Conservation (phyloP, 2,888 invertebrate genomes). For the Lasioglossum lativentre region DNA sequence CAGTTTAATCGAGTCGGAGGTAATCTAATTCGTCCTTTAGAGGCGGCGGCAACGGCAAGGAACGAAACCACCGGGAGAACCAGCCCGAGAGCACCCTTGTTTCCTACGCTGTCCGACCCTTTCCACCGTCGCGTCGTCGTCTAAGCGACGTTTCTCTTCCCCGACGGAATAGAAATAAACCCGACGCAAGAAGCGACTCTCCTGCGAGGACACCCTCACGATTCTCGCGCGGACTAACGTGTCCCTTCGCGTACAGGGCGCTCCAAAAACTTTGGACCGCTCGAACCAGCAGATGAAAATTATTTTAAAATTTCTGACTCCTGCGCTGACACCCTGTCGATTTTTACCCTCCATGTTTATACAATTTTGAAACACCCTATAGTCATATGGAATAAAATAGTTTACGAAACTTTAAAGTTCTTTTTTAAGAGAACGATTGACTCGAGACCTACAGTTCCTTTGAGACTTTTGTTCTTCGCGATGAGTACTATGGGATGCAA, state of each 20-base stretch:
- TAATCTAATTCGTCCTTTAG: constrained; percentile 74
- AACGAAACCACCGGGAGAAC: constrained; percentile 71
- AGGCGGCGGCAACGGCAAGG: constrained; percentile 59
- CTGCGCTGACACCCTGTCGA: too few relatives aligned
- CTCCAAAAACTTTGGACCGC: not conserved
- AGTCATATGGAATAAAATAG: too few relatives aligned
- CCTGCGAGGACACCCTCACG: constrained; percentile 37
- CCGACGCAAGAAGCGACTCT: constrained; percentile 45
- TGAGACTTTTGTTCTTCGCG: too few relatives aligned
- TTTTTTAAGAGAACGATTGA: too few relatives aligned
- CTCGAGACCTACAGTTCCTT: too few relatives aligned
- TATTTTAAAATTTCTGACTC: too few relatives aligned
- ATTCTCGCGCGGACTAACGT: constrained; percentile 40
- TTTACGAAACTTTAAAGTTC: too few relatives aligned
- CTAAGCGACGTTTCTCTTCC: constrained; percentile 47
- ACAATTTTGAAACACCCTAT: too few relatives aligned
- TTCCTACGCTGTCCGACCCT: constrained; percentile 40
- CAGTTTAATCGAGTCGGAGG: constrained; percentile 73
- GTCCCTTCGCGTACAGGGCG: constrained; percentile 41
- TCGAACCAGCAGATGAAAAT: too few relatives aligned
- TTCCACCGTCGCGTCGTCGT: constrained; percentile 19
- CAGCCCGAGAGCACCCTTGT: constrained; percentile 56
- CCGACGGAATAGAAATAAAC: constrained; percentile 78
- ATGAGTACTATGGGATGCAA: too few relatives aligned
- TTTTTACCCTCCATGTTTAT: too few relatives aligned